These are phyloP conservation scores for Gibbula magus DNA, from an alignment of 2,888 invertebrate genomes.

Conservation along the genomic window DNA sequence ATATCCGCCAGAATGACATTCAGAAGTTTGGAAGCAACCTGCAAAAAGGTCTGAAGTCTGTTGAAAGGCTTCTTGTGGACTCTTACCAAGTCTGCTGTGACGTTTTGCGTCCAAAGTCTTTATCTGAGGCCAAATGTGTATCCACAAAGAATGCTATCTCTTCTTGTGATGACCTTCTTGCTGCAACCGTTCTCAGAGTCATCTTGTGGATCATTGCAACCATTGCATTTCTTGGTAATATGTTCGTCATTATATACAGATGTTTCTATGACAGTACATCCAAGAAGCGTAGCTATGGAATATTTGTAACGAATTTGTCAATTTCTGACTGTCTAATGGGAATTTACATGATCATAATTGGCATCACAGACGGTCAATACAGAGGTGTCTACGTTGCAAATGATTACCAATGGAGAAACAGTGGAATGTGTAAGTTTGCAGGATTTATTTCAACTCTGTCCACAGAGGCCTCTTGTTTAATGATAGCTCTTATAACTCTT, in stretches of 20 bases:
- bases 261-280: background rate
- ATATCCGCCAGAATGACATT: too few species aligned
- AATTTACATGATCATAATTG: background rate
- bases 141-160: background rate
- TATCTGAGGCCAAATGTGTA: too few species aligned
- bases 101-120: too few species aligned
- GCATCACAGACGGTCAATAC: background rate
- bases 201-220: background rate
- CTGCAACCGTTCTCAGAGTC: background rate
- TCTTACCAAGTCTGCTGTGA: too few species aligned
- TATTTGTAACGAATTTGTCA: background rate
- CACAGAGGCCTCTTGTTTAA: conserved; percentile 80
- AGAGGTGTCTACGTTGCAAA: background rate
- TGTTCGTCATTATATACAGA: background rate
- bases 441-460: conserved; percentile 65
- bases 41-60: too few species aligned
- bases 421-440: conserved; percentile 23
- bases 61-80: too few species aligned
- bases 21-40: too few species aligned
- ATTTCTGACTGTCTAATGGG: background rate
- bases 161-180: background rate
- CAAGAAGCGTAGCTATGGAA: background rate
- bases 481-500: conserved; percentile 80
- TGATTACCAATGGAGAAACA: conserved; percentile 24
- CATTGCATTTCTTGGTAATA: background rate